phyloP scores from a whole-genome alignment of 2,113 vertebrate genomes.

The Syngnathus scovelli region DNA sequence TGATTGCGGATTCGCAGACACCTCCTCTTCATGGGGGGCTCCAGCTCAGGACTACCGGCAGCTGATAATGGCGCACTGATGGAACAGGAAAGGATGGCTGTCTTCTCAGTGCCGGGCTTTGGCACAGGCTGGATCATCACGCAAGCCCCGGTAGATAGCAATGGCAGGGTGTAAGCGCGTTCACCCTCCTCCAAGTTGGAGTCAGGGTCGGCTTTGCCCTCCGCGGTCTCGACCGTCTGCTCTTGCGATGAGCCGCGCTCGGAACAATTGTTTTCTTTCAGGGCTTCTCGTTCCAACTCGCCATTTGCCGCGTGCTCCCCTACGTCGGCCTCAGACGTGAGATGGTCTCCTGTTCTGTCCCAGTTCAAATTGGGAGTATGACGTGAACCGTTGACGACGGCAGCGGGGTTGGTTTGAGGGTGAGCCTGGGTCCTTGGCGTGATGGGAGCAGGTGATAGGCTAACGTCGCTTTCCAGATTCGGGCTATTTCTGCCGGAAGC shows the following conservation, averaged over 20 bases:
- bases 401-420: conserved; percentile 62
- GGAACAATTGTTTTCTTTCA: conserved; percentile 95
- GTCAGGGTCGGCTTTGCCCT: conserved; percentile 79
- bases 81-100: conserved; percentile 84
- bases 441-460: conserved; percentile 29
- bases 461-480: conserved; percentile 54
- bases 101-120: conserved; percentile 90
- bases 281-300: conserved; percentile 85
- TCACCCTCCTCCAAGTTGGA: conserved; percentile 85
- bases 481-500: conserved; percentile 71
- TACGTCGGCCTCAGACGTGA: conserved; percentile 17
- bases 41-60: conserved; percentile 86
- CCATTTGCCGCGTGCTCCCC: conserved; percentile 51
- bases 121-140: conserved; percentile 97
- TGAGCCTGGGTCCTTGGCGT: conserved; percentile 67
- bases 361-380: conserved; percentile 38
- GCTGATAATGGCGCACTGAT: conserved; percentile 82
- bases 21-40: conserved; percentile 96
- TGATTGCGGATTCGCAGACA: conserved; percentile 99
- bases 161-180: conserved; percentile 88
- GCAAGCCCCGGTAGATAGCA: conserved; percentile 91
- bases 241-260: conserved; percentile 75
- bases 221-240: conserved; percentile 70
- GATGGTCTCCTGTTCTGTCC: conserved; percentile 41
- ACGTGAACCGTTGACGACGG: conserved; percentile 87